Evolutionary conservation across 2,888 invertebrate genomes (phyloP).

Genomic region (Oeneis ivallda): DNA sequence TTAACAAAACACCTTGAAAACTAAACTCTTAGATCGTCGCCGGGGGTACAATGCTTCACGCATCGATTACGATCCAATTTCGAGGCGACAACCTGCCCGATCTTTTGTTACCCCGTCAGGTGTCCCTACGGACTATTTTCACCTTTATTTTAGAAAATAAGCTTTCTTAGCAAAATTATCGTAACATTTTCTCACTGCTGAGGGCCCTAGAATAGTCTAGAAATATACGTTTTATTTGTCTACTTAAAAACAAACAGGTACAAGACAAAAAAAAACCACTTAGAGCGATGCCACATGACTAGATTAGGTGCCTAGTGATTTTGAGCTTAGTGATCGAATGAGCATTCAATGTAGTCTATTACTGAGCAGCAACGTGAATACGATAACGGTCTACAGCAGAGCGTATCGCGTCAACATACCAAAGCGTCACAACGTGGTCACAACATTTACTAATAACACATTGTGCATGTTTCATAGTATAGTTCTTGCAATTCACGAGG

Average conservation of each 20-base stretch:
- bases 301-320: too few species aligned
- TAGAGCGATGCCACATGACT: too few species aligned
- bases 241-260: too few species aligned
- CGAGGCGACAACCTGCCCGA: constrained; percentile 70
- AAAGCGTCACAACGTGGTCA: too few species aligned
- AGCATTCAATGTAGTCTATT: too few species aligned
- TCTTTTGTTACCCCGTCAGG: constrained; percentile 76
- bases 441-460: too few species aligned
- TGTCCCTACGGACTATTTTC: constrained; percentile 53
- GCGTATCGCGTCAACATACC: too few species aligned
- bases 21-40: constrained; percentile 17
- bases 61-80: constrained; percentile 78
- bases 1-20: constrained; percentile 20
- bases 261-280: too few species aligned
- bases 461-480: too few species aligned
- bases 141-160: constrained; percentile 60
- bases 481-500: too few species aligned
- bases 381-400: neutral
- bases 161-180: constrained; percentile 45
- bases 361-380: too few species aligned
- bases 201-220: neutral
- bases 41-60: constrained; percentile 59
- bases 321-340: too few species aligned
- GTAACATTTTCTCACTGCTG: neutral
- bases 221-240: neutral